Conservation (phyloP, 1,140 invertebrate species). For the Brachionus manjavacas region DNA sequence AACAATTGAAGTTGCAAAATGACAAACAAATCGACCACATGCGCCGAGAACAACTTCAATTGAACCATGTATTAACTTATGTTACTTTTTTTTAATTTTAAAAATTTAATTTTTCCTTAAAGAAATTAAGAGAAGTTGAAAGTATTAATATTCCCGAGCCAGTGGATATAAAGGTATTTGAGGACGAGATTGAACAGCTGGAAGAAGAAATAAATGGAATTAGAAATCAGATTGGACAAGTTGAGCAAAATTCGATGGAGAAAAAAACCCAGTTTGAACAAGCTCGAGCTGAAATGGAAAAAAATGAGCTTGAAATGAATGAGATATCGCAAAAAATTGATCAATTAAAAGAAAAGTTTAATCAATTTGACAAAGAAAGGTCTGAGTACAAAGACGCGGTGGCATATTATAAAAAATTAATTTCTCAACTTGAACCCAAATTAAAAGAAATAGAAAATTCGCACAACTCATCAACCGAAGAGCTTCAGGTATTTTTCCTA, state of each 20-base stretch:
- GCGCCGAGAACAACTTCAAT: background rate
- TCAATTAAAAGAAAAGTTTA: constrained; percentile 47
- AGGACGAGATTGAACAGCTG: constrained; percentile 32
- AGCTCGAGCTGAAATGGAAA: constrained; percentile 45
- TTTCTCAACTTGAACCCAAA: constrained; percentile 20
- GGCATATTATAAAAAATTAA: constrained; percentile 17
- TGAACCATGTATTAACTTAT: background rate
- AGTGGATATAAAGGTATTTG: constrained; percentile 31
- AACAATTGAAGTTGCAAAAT: background rate
- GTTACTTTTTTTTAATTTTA: background rate
- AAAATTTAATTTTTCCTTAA: background rate
- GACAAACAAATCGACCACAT: constrained; percentile 30
- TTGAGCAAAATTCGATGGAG: constrained; percentile 41
- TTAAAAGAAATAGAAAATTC: constrained; percentile 45
- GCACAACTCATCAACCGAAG: constrained; percentile 35
- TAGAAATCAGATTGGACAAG: constrained; percentile 44
- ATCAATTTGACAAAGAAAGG: constrained; percentile 5
- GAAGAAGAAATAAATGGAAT: constrained; percentile 48
- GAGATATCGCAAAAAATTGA: constrained; percentile 47
- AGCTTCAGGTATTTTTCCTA: background rate
- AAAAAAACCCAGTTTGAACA: constrained; percentile 43
- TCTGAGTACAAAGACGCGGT: constrained; percentile 6
- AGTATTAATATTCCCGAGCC: constrained; percentile 60
- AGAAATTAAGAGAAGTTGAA: constrained; percentile 43
- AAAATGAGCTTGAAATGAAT: constrained; percentile 48